Evolutionary conservation across 2,113 vertebrate species (phyloP).

Genomic region (Anolis sagrei): DNA sequence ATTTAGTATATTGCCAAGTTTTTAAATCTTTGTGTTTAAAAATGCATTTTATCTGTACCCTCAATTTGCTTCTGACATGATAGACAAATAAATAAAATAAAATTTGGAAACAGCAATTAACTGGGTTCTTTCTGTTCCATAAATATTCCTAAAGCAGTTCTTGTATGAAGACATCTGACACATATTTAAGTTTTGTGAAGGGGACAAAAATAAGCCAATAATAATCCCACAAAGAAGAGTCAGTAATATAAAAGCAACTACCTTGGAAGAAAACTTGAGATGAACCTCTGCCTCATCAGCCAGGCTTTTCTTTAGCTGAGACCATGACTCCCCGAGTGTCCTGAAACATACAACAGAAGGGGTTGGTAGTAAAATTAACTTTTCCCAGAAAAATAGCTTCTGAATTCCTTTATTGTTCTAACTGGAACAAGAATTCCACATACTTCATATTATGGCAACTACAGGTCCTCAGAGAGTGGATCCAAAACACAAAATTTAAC

Average conservation of each 20-base stretch:
- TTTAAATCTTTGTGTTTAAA: too few species aligned
- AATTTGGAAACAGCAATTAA: background rate
- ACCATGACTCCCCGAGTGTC: constrained; percentile 94
- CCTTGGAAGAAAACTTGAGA: constrained; percentile 98
- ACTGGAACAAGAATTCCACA: background rate
- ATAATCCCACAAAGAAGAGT: background rate
- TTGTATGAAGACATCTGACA: background rate
- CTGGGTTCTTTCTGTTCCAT: background rate
- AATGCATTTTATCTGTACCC: too few species aligned
- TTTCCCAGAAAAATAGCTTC: background rate
- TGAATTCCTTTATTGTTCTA: background rate
- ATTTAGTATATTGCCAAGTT: too few species aligned
- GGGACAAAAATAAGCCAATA: background rate
- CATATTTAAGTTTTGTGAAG: background rate
- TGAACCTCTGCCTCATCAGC: constrained; percentile 97
- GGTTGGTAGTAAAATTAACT: background rate
- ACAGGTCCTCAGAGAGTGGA: background rate
- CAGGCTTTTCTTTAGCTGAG: constrained; percentile 95
- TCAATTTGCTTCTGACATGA: too few species aligned
- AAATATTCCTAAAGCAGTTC: too few species aligned
- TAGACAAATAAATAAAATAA: too few species aligned
- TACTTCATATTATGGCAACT: background rate
- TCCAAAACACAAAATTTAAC: constrained; percentile 2
- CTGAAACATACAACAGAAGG: constrained; percentile 69
- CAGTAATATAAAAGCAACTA: constrained; percentile 59